phyloP scores from a whole-genome alignment of 1,140 invertebrate species.

The Leptestheria dahalacensis region DNA sequence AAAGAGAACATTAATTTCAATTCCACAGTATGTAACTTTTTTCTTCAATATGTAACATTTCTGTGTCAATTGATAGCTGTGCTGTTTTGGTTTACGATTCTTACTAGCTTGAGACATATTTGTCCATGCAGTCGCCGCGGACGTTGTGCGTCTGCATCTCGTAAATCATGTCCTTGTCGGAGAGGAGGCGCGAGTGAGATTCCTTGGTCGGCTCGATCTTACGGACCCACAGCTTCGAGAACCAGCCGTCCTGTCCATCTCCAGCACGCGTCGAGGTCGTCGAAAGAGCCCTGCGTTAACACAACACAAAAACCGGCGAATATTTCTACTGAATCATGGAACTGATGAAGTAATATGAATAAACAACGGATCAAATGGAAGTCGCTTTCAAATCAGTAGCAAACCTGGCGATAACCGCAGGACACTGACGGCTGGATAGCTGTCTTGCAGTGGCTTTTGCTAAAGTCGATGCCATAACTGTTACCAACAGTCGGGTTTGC shows the following conservation, averaged over 20 bases:
- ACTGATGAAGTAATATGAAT: too few relatives aligned
- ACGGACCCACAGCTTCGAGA: conserved; percentile 72
- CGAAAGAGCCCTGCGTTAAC: background rate
- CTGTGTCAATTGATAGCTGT: background rate
- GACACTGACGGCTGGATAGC: background rate
- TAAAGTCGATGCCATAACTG: background rate
- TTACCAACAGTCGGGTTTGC: too few relatives aligned
- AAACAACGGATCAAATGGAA: background rate
- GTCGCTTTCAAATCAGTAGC: too few relatives aligned
- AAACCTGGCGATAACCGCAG: background rate
- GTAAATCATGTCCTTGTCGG: conserved; percentile 87
- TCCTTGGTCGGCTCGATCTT: conserved; percentile 89
- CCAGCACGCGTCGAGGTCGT: background rate
- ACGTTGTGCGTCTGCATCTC: conserved; percentile 89
- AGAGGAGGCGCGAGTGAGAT: conserved; percentile 84
- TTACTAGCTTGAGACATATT: conserved; percentile 81
- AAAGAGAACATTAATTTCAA: conserved; percentile 1
- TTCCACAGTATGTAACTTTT: background rate
- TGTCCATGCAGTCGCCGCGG: conserved; percentile 64
- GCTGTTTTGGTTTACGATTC: background rate
- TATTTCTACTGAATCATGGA: background rate
- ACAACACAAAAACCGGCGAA: background rate
- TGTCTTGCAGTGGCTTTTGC: background rate
- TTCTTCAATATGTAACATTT: too few relatives aligned
- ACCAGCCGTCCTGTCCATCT: conserved; percentile 50